phyloP scores from a whole-genome alignment of 92 coral and sea anemone genomes.

The Diadumene lineata region DNA sequence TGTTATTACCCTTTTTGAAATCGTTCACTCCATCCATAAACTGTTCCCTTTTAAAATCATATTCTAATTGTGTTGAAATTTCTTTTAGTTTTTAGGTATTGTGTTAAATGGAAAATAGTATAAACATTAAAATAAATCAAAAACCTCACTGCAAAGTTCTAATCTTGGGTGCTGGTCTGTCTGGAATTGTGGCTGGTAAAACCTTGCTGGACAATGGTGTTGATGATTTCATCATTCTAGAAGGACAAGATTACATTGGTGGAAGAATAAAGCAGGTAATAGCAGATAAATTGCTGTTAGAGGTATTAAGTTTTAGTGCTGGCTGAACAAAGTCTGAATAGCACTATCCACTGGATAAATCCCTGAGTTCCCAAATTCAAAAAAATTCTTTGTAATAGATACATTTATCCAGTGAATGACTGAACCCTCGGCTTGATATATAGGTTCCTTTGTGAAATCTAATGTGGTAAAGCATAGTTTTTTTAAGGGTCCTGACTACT shows the following conservation, averaged over 20 bases:
- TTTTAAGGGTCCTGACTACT: too few relatives aligned
- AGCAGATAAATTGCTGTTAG: too few relatives aligned
- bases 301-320: too few relatives aligned
- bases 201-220: constrained; percentile 64
- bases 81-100: background rate
- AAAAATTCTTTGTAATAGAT: too few relatives aligned
- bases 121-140: background rate
- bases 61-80: background rate
- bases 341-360: too few relatives aligned
- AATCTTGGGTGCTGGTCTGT: constrained; percentile 84
- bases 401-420: too few relatives aligned
- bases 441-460: too few relatives aligned
- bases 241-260: constrained; percentile 86
- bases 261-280: constrained; percentile 72
- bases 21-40: background rate
- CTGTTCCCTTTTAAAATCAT: background rate
- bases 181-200: constrained; percentile 83
- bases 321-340: too few relatives aligned
- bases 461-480: too few relatives aligned
- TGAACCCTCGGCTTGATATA: too few relatives aligned
- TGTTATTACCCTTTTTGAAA: background rate
- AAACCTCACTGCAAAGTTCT: constrained; percentile 47
- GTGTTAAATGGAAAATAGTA: background rate
- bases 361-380: too few relatives aligned
- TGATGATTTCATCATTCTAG: constrained; percentile 74